Evolutionary conservation across 1,140 invertebrate genomes (phyloP).

Genomic region (Drosophila repleta): DNA sequence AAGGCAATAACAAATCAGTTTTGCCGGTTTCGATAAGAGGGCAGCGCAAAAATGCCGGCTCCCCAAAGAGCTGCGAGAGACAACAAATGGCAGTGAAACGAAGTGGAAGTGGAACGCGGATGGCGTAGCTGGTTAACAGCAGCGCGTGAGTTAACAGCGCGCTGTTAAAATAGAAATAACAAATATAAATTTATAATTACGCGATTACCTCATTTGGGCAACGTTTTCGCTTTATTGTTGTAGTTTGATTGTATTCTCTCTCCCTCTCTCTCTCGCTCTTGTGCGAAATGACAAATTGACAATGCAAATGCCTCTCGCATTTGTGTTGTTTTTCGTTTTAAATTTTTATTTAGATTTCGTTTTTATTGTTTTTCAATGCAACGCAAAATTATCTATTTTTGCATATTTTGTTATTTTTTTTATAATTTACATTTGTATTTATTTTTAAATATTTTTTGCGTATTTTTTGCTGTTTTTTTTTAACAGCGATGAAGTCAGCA

Average conservation of each 20-base stretch:
- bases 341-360: constrained; percentile 39
- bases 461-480: constrained; percentile 3
- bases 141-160: constrained; percentile 35
- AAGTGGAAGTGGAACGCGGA: constrained; percentile 49
- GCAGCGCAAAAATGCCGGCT: constrained; percentile 50
- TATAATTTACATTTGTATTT: not conserved
- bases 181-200: constrained; percentile 80
- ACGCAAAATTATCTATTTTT: not conserved
- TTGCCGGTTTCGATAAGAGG: constrained; percentile 73
- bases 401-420: constrained; percentile 5
- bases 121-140: not conserved
- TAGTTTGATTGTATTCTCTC: constrained; percentile 39
- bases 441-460: not conserved
- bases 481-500: constrained; percentile 23
- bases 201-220: constrained; percentile 83
- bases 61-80: constrained; percentile 27
- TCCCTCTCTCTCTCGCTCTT: constrained; percentile 26
- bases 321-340: constrained; percentile 5
- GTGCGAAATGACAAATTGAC: constrained; percentile 60
- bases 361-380: constrained; percentile 7
- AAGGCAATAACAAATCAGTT: constrained; percentile 37
- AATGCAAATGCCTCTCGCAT: constrained; percentile 47
- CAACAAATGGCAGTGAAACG: constrained; percentile 3
- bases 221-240: constrained; percentile 58
- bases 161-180: constrained; percentile 56